phyloP scores from a whole-genome alignment of 1,140 invertebrate species.

The Notospermus geniculatus region DNA sequence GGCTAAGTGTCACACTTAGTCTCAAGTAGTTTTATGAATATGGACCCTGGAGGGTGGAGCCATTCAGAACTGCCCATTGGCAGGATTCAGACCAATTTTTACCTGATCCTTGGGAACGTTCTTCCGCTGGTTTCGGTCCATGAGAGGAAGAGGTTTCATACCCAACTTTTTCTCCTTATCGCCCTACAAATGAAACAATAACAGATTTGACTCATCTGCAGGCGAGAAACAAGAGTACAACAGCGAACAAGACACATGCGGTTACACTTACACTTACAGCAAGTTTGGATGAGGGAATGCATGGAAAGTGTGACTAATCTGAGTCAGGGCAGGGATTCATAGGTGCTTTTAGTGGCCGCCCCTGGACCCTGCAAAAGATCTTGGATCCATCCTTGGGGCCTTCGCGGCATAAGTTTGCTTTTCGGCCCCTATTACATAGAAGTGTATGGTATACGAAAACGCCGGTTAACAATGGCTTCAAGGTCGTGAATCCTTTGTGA shows the following conservation, averaged over 20 bases:
- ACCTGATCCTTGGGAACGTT: slow-evolving; percentile 73
- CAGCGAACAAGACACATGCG: neutral
- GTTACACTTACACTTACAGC: neutral
- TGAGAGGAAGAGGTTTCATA: slow-evolving; percentile 71
- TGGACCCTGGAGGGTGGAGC: neutral
- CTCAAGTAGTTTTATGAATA: neutral
- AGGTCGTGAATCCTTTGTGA: no score
- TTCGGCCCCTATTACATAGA: no score
- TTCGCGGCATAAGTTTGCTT: no score
- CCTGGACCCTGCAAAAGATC: no score
- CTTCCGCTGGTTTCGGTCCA: slow-evolving; percentile 70
- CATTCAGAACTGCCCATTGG: neutral
- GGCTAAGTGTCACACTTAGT: no score
- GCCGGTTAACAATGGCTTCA: no score
- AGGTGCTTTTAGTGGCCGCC: neutral
- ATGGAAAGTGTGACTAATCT: neutral
- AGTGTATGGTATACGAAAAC: no score
- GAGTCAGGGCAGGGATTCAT: neutral
- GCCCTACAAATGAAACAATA: slow-evolving; percentile 48
- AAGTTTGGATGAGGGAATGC: neutral
- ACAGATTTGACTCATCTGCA: neutral
- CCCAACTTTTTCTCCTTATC: slow-evolving; percentile 70
- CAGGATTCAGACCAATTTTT: neutral
- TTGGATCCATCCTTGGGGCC: no score
- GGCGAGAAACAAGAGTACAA: neutral